Evolutionary conservation across 2,113 vertebrate genomes (phyloP), one percentile per base, ranked within the genome.

Genomic region (Glaucidium brasilianum): DNA sequence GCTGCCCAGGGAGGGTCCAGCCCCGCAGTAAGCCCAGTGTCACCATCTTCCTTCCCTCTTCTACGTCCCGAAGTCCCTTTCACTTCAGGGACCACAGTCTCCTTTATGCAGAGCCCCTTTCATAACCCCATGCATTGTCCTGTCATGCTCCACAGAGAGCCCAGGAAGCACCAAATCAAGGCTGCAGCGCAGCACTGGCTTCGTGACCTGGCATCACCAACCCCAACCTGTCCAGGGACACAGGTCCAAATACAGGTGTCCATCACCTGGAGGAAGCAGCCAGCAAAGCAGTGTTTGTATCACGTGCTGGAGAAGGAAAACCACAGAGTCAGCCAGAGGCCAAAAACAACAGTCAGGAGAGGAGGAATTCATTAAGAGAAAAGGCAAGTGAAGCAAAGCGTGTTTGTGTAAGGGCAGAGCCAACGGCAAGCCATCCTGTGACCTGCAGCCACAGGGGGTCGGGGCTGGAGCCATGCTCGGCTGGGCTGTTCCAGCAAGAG

Each of bases 291-390:
- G 73, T 85, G 85, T 94, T 95, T 91, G 69, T 58, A 55, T 96
- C 96, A 90, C 2, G 17, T 96, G 95, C 30, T 13, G 5, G 78
- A 91, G 67, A 93, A 96, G 86, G 90, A 94, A 97, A 97, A 97
- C 88, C 93, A 84, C 88, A 78, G 37, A 74, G 83, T 47, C 86
- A 91, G 82, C 49, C 26, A 3, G 64, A 63, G 64, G 92, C 96
- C 94, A 97, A 96, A 92, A 97, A 84, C 80, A 97, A 97, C 96
- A 96, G 85, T 37, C 1, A 0, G 64, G 92, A 96, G 85, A 96
- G 88, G 87, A 95, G 96, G 90, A 94, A 95, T 94, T 97, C 95
- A 96, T 96, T 96, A 96, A 94, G 90, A 91, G 82, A 85, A 84
- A 95, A 85, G 55, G 68, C 83, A 81, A 90, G 80, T 59, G 85